Evolutionary conservation across 2,797 vertebrate genomes (phyloP).

Genomic region (Tenualosa ilisha): DNA sequence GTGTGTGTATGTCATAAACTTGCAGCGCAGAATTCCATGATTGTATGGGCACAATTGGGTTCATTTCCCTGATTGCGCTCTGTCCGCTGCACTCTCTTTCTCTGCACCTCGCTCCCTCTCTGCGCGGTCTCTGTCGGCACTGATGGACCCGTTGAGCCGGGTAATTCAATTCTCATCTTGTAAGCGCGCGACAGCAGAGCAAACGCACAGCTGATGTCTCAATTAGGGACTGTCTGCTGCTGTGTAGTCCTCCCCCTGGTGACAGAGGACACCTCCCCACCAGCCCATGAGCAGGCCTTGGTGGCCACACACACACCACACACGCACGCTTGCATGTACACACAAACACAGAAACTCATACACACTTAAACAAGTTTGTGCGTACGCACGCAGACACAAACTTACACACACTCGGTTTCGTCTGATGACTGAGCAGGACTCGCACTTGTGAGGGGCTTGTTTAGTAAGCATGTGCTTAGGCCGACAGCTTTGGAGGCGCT

Average conservation of each 20-base stretch:
- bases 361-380: background rate
- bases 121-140: constrained; percentile 56
- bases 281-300: background rate
- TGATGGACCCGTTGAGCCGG: constrained; percentile 66
- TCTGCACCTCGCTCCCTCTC: background rate
- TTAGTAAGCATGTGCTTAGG: background rate
- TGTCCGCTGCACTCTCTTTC: constrained; percentile 55
- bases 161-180: constrained; percentile 70
- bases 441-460: background rate
- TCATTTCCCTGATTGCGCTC: constrained; percentile 60
- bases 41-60: constrained; percentile 45
- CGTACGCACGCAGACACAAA: background rate
- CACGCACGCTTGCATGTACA: background rate
- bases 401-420: background rate
- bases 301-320: background rate
- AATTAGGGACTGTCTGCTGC: constrained; percentile 65
- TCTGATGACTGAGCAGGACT: background rate
- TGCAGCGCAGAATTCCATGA: background rate
- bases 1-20: background rate
- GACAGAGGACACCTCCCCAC: constrained; percentile 11
- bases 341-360: background rate
- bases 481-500: background rate
- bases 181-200: constrained; percentile 51
- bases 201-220: constrained; percentile 66
- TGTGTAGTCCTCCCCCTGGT: constrained; percentile 27